phyloP scores from a whole-genome alignment of 2,113 vertebrate genomes.

The Zosterops japonicus region DNA sequence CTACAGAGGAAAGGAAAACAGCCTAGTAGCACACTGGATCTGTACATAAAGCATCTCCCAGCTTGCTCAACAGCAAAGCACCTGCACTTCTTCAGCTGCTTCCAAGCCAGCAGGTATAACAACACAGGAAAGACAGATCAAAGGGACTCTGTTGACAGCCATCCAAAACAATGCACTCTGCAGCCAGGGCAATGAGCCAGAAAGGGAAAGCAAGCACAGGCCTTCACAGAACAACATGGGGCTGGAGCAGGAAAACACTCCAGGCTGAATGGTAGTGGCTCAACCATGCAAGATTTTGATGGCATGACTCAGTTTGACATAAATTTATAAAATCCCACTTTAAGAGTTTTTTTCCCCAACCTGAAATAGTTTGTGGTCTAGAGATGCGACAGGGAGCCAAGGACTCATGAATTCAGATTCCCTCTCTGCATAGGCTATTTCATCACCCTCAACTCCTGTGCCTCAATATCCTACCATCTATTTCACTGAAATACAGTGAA shows the following conservation, averaged over 20 bases:
- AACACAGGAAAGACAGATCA: constrained; percentile 26
- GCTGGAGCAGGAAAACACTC: not conserved
- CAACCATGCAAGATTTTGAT: not conserved
- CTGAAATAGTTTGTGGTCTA: not conserved
- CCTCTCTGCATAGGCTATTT: not conserved
- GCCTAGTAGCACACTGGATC: not conserved
- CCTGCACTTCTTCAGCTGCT: not conserved
- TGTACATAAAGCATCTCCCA: not conserved
- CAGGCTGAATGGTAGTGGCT: not conserved
- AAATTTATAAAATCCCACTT: not conserved
- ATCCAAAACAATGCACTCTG: constrained; percentile 29
- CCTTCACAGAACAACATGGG: constrained; percentile 3
- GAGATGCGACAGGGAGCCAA: not conserved
- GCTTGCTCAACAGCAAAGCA: not conserved
- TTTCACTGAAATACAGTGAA: not conserved
- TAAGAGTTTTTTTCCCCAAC: not conserved
- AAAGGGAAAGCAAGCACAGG: constrained; percentile 23
- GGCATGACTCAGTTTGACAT: not conserved
- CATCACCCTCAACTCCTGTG: not conserved
- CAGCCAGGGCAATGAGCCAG: constrained; percentile 2
- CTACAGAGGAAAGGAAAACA: not conserved
- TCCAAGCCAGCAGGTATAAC: constrained; percentile 32
- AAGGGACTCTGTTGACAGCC: not conserved
- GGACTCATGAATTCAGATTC: not conserved
- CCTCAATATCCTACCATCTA: not conserved